A percentile compares a stretch with the other conserved stretches of the same genome.
Conservation (phyloP, 2,113 vertebrate genomes). For the Monopterus albus region DNA sequence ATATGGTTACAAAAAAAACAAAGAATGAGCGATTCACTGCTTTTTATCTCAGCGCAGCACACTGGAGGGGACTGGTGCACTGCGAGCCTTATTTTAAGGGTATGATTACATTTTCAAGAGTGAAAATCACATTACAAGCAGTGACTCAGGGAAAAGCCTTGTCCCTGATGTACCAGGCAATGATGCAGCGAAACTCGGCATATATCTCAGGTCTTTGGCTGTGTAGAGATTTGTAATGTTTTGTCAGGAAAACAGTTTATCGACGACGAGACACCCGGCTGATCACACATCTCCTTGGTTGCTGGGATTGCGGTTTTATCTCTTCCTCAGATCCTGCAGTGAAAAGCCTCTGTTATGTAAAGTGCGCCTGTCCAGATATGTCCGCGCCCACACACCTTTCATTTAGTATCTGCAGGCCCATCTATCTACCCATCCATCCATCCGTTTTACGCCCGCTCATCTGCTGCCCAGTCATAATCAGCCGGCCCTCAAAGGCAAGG, state of each 20-base stretch:
- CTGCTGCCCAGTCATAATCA: constrained; percentile 57
- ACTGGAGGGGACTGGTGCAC: constrained; percentile 54
- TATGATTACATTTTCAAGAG: constrained; percentile 71
- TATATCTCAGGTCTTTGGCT: constrained; percentile 36
- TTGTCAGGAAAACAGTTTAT: constrained; percentile 59
- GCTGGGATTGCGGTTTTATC: constrained; percentile 54
- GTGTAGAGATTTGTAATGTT: constrained; percentile 43
- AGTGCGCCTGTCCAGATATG: constrained; percentile 25
- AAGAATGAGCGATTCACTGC: constrained; percentile 38
- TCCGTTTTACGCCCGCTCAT: constrained; percentile 45
- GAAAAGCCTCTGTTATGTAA: constrained; percentile 56
- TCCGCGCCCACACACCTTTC: constrained; percentile 39
- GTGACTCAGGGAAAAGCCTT: constrained; percentile 55
- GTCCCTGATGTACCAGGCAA: constrained; percentile 15
- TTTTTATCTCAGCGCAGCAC: constrained; percentile 35
- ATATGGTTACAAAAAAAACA: constrained; percentile 24
- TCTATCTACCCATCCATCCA: constrained; percentile 44
- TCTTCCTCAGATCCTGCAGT: constrained; percentile 30
- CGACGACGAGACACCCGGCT: constrained; percentile 18
- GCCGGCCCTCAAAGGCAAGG: constrained; percentile 40
- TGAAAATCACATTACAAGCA: constrained; percentile 63
- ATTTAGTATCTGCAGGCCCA: constrained; percentile 30
- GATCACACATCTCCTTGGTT: constrained; percentile 27
- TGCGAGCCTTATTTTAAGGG: constrained; percentile 58
- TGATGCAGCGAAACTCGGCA: constrained; percentile 11